Percentiles rank a stretch among this genome's conserved stretches.
Conservation (phyloP, 2,113 vertebrate genomes). For the Onychostruthus taczanowskii region DNA sequence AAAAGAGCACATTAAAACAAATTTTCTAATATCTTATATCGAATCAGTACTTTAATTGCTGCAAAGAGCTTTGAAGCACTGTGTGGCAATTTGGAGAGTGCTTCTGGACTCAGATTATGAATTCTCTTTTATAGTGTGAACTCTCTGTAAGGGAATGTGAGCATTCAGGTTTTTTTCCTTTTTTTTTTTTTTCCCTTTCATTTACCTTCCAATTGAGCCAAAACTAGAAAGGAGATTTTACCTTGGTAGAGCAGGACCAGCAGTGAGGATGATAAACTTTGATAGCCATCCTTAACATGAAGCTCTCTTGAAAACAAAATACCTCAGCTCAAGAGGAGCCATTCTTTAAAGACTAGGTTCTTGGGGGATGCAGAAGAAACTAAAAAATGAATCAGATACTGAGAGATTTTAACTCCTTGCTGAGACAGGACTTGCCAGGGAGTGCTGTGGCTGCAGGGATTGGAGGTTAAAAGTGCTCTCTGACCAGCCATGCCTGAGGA, state of each 20-base stretch:
- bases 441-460: not conserved
- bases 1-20: not conserved
- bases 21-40: not conserved
- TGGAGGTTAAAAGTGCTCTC: not conserved
- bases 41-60: not conserved
- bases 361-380: not conserved
- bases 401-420: not conserved
- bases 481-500: not conserved
- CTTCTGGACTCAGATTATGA: not conserved
- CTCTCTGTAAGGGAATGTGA: not conserved
- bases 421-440: not conserved
- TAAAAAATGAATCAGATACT: not conserved
- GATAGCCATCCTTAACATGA: not conserved
- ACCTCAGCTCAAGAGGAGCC: not conserved
- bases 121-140: not conserved
- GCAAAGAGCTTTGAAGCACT: not conserved
- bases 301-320: not conserved
- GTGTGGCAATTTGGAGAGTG: not conserved
- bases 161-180: not conserved
- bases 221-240: not conserved
- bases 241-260: not conserved
- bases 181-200: not conserved
- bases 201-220: not conserved
- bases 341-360: not conserved
- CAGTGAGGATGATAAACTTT: not conserved